Conservation (phyloP, 2,888 invertebrate genomes). For the Cryptocephalus primarius region DNA sequence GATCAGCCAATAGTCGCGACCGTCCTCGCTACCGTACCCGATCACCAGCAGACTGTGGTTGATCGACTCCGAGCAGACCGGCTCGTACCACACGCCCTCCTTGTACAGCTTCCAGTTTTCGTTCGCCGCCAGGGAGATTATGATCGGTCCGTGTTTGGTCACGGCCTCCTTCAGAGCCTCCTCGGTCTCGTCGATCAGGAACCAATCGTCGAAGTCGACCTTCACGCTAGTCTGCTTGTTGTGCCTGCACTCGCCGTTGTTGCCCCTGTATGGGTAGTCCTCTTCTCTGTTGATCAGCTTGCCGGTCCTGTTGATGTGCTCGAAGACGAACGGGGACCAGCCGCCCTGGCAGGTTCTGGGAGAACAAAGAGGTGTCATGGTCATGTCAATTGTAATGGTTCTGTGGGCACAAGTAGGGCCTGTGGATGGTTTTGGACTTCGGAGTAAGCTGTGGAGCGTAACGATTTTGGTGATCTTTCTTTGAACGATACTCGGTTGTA, state of each 20-base stretch:
- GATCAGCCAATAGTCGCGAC: too few relatives aligned
- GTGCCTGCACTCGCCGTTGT: background rate
- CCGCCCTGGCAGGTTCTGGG: slow-evolving; percentile 1
- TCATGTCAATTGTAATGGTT: too few relatives aligned
- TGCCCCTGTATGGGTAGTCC: slow-evolving; percentile 2
- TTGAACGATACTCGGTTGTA: too few relatives aligned
- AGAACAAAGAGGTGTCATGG: too few relatives aligned
- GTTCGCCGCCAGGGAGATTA: slow-evolving; percentile 1
- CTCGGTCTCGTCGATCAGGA: background rate
- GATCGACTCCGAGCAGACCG: background rate
- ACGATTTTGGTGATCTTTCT: too few relatives aligned
- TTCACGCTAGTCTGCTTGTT: slow-evolving; percentile 1
- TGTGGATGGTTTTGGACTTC: too few relatives aligned
- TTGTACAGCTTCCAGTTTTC: slow-evolving; percentile 3
- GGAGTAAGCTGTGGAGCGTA: too few relatives aligned
- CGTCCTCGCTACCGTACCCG: too few relatives aligned
- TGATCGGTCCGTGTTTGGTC: slow-evolving; percentile 2
- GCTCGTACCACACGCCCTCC: slow-evolving; percentile 3
- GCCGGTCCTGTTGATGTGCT: background rate
- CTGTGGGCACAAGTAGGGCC: too few relatives aligned
- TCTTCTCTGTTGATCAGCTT: background rate
- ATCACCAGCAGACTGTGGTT: too few relatives aligned
- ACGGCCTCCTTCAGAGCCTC: background rate
- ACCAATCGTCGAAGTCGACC: background rate
- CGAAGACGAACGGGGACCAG: background rate